Evolutionary conservation across 2,888 invertebrate genomes (phyloP).

Genomic region (Drosophila siamana): DNA sequence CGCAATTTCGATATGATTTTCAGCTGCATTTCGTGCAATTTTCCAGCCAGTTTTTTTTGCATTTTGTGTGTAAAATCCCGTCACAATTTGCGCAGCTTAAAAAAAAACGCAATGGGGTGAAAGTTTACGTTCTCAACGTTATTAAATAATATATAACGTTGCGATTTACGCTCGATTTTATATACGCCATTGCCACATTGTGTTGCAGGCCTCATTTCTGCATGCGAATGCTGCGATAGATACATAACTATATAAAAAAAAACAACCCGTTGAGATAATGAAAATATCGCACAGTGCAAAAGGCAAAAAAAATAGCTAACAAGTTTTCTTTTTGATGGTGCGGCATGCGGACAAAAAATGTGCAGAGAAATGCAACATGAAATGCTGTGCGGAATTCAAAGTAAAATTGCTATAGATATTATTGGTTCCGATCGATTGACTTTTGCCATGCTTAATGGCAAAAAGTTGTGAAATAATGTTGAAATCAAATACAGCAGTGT

Average conservation of each 20-base stretch:
- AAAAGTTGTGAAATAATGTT: not conserved
- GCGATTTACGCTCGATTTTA: conserved; percentile 72
- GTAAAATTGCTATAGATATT: not conserved
- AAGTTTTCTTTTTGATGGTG: no score
- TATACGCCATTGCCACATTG: conserved; percentile 23
- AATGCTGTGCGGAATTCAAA: not conserved
- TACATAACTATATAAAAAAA: conserved; percentile 17
- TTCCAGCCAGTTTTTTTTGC: conserved; percentile 41
- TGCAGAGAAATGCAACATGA: not conserved
- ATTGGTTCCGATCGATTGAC: conserved; percentile 7
- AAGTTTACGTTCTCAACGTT: conserved; percentile 47
- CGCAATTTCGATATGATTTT: conserved; percentile 42
- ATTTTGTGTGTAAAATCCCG: conserved; percentile 4
- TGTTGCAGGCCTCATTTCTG: conserved; percentile 37
- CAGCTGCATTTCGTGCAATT: conserved; percentile 44
- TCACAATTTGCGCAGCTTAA: conserved; percentile 22
- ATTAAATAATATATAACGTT: conserved; percentile 68
- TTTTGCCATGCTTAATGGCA: not conserved
- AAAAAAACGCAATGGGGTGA: conserved; percentile 36
- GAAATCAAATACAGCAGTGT: not conserved
- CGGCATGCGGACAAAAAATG: no score
- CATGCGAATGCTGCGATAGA: conserved; percentile 45
- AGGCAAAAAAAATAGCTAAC: conserved; percentile 62
- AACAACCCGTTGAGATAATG: conserved; percentile 51
- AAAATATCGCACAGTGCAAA: conserved; percentile 48